Conservation (phyloP, 2,888 invertebrate genomes). For the Lordiphosa andalusiaca region DNA sequence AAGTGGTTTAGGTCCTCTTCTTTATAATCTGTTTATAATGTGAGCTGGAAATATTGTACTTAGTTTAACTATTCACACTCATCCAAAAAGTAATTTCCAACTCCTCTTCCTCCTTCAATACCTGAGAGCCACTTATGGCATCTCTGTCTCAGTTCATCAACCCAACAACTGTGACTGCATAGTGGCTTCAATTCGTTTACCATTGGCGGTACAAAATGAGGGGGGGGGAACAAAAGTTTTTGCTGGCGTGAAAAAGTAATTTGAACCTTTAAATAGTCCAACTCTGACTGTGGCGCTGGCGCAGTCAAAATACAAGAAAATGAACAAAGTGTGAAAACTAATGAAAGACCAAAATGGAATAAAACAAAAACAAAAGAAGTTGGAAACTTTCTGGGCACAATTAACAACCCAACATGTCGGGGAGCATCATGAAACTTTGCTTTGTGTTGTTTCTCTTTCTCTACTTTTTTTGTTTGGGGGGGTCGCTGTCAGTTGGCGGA, state of each 20-base stretch:
- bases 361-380: slow-evolving; percentile 36
- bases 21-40: too few species aligned
- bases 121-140: too few species aligned
- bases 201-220: too few species aligned
- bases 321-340: slow-evolving; percentile 60
- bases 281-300: slow-evolving; percentile 22
- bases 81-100: too few species aligned
- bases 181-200: slow-evolving; percentile 12
- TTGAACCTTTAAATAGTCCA: slow-evolving; percentile 64
- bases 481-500: slow-evolving; percentile 50
- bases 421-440: slow-evolving; percentile 20
- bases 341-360: slow-evolving; percentile 46
- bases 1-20: too few species aligned
- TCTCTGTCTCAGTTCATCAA: slow-evolving; percentile 8
- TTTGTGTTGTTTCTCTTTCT: slow-evolving; percentile 11
- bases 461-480: too few species aligned
- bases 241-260: slow-evolving; percentile 60
- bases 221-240: slow-evolving; percentile 26
- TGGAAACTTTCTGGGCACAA: slow-evolving; percentile 41
- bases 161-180: slow-evolving; percentile 12
- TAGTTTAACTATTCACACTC: too few species aligned
- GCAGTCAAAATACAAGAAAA: slow-evolving; percentile 26
- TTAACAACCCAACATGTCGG: slow-evolving; percentile 46
- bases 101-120: too few species aligned
- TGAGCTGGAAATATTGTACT: too few species aligned